Percentiles rank a stretch among this genome's conserved stretches.
Evolutionary conservation across 2,113 vertebrate genomes (phyloP).

Genomic region (Tychaedon coryphoeus): DNA sequence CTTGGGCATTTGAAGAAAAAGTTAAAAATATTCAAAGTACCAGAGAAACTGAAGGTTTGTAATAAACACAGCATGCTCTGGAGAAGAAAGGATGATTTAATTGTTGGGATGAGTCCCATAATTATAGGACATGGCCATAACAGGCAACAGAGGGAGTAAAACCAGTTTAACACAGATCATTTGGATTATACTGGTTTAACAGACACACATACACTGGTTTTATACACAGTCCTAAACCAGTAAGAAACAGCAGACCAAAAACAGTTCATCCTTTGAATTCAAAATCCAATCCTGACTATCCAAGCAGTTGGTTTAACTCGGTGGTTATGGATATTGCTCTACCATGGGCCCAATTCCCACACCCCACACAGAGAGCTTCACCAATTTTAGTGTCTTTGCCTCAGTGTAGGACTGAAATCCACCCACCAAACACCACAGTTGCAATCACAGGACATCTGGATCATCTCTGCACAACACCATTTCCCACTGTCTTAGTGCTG

Average conservation of each 20-base stretch:
- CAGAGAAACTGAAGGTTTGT: background rate
- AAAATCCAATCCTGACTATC: background rate
- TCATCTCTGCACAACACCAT: background rate
- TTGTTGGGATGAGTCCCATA: background rate
- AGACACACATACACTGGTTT: background rate
- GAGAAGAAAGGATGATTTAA: background rate
- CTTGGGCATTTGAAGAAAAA: background rate
- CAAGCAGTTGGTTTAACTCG: background rate
- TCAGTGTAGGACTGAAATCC: background rate
- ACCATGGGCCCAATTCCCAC: background rate
- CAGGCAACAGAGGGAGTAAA: background rate
- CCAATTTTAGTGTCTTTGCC: background rate
- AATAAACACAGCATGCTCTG: background rate
- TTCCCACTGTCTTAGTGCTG: background rate
- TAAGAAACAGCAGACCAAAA: background rate
- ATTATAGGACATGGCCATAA: background rate
- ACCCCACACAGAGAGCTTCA: background rate
- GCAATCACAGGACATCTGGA: background rate
- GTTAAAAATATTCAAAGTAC: background rate
- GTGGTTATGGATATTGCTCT: background rate
- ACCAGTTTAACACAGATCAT: rapidly evolving
- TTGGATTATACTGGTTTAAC: background rate
- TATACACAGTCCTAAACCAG: background rate
- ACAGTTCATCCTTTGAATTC: background rate
- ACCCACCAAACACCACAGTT: rapidly evolving